phyloP scores from a whole-genome alignment of 2,113 vertebrate species.

The Theropithecus gelada region DNA sequence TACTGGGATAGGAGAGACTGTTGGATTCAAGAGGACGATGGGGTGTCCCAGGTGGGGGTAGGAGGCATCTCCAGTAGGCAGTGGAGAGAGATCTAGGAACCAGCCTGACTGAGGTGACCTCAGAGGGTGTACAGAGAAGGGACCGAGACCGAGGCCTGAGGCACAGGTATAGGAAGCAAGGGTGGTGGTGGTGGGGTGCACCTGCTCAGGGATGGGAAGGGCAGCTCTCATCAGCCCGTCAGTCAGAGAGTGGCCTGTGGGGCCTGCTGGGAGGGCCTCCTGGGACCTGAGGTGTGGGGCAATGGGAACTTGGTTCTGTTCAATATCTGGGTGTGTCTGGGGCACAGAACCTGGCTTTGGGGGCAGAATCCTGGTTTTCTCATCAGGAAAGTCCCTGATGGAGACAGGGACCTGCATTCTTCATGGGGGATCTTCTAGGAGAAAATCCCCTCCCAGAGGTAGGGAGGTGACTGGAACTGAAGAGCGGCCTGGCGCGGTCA shows the following conservation, averaged over 20 bases:
- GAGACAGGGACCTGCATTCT: fast-evolving
- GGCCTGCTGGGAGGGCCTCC: too few relatives aligned
- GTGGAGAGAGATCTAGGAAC: neutral
- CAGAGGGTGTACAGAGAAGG: neutral
- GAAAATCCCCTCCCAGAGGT: neutral
- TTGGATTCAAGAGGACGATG: neutral
- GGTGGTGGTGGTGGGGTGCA: too few relatives aligned
- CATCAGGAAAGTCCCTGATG: neutral
- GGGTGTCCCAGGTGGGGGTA: neutral
- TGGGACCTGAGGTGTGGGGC: neutral
- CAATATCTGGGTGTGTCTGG: neutral
- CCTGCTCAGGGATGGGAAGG: fast-evolving
- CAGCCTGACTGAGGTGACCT: too few relatives aligned
- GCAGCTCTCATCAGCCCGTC: fast-evolving
- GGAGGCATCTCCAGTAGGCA: too few relatives aligned
- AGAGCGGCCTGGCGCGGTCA: fast-evolving
- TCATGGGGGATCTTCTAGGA: neutral
- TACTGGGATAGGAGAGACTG: too few relatives aligned
- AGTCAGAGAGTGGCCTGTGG: too few relatives aligned
- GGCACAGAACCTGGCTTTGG: neutral
- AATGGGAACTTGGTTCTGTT: neutral
- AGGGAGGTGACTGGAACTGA: neutral
- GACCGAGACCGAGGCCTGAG: neutral
- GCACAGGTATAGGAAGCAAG: neutral
- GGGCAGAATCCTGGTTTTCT: neutral